These are phyloP conservation scores for Zosterops lateralis DNA, from an alignment of 2,113 vertebrate genomes.

Conservation along the genomic window DNA sequence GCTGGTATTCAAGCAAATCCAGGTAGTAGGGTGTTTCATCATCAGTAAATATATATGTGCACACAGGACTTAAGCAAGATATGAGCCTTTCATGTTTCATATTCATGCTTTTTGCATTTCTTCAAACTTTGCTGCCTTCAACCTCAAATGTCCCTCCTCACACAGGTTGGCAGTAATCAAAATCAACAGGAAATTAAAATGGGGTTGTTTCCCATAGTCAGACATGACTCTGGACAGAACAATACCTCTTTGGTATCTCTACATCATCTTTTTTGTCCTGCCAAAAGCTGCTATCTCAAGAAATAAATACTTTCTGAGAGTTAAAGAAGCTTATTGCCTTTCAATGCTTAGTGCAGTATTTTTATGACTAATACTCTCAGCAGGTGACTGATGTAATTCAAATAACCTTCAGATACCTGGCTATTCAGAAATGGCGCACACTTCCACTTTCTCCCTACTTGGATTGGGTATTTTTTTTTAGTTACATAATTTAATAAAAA, in stretches of 20 bases:
- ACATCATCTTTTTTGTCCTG: neutral
- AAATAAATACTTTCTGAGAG: neutral
- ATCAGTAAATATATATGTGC: neutral
- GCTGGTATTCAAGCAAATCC: neutral
- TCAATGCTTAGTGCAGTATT: neutral
- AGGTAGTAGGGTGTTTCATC: neutral
- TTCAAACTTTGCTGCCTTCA: neutral
- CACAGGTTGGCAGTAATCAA: neutral
- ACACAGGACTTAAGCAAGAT: neutral
- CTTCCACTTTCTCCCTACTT: neutral
- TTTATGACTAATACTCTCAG: neutral
- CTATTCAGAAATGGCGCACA: neutral
- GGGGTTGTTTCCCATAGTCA: neutral
- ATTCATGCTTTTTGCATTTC: neutral
- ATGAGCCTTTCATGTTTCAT: neutral
- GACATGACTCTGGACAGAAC: accelerated
- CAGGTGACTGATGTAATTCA: neutral
- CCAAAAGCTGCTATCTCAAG: neutral
- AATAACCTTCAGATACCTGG: neutral
- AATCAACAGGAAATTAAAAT: neutral
- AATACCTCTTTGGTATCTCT: neutral
- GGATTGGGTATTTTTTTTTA: neutral
- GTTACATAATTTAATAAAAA: neutral
- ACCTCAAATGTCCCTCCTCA: neutral
- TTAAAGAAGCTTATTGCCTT: neutral